phyloP scores from a whole-genome alignment of 2,797 vertebrate genomes.

The Etheostoma nigrum region DNA sequence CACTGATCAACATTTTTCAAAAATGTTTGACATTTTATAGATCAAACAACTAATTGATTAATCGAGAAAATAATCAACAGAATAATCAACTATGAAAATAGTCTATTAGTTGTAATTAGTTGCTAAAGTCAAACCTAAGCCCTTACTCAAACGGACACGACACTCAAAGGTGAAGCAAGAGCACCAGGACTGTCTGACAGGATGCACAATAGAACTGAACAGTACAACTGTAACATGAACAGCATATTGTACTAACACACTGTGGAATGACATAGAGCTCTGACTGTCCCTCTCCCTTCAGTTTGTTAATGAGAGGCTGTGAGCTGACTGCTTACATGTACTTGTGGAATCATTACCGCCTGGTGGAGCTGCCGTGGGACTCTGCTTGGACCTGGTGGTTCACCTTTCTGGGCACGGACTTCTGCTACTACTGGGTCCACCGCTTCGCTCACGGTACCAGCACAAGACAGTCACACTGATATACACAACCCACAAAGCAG shows the following conservation, averaged over 20 bases:
- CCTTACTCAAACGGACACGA: not conserved
- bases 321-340: slow-evolving; percentile 90
- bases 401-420: slow-evolving; percentile 91
- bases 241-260: not conserved
- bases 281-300: slow-evolving; percentile 53
- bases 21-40: too few species aligned
- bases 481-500: not conserved
- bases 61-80: too few species aligned
- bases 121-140: not conserved
- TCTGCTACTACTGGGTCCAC: slow-evolving; percentile 94
- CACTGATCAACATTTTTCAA: too few species aligned
- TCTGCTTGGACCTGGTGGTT: slow-evolving; percentile 94
- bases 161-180: not conserved
- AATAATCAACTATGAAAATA: too few species aligned
- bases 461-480: not conserved
- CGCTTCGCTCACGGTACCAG: slow-evolving; percentile 90
- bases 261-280: not conserved
- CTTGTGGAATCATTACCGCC: slow-evolving; percentile 89
- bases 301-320: slow-evolving; percentile 87
- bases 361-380: slow-evolving; percentile 91
- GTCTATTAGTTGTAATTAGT: too few species aligned
- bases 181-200: not conserved
- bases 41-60: too few species aligned
- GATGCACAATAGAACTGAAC: not conserved
- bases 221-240: not conserved